Evolutionary conservation across 2,888 invertebrate species (phyloP), one percentile per base, ranked within the genome.

Genomic region (Xanthia icteritia): DNA sequence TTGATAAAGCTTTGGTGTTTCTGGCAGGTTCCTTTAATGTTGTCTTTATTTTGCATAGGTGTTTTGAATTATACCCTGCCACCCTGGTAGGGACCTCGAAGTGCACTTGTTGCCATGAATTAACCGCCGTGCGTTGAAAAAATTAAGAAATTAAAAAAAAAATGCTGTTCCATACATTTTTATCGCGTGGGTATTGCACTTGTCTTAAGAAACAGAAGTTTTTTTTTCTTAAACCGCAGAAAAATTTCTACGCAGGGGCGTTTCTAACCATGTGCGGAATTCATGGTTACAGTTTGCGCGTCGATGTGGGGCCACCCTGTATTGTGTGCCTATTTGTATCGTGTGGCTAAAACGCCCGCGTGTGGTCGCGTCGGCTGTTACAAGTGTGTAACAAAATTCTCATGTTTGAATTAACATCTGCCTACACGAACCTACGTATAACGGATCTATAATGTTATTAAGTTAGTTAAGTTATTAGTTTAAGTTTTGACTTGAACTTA

Each of bases 361-460:
- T 20, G 15, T 5, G 0, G 20, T 81, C 54, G 76, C 54, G 56
- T 58, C 23, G 27, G 0, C 42, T 75, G 83, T 74, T 58, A 17
- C 71, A 69, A 79, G 80, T 83, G 20, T 78, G 79, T 45, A 60
- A 54, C 56, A n/a, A 5, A 58, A n/a, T 56, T 48, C 58, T 75
- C 48, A 71, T 79, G 73, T 78, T 77, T 66, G 45, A 83, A 87
- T 89, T 89, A 88, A 72, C 87, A 89, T 88, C 88, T 82, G 82
- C 89, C 89, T 81, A 89, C 89, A 68, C 20, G 79, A n/a, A 13
- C 81, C 88, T 73, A 89, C 84, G 75, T 67, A n/a, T 67, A 69
- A 68, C 56, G 68, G 75, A 77, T 73, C 73, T 60, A 66, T 81
- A 58, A 63, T 81, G 64, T 85, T 74, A 86, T 75, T 77, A 80